Evolutionary conservation across 2,797 vertebrate species (phyloP), one percentile per base, ranked within the genome.

Genomic region (Steatocranus sp.): DNA sequence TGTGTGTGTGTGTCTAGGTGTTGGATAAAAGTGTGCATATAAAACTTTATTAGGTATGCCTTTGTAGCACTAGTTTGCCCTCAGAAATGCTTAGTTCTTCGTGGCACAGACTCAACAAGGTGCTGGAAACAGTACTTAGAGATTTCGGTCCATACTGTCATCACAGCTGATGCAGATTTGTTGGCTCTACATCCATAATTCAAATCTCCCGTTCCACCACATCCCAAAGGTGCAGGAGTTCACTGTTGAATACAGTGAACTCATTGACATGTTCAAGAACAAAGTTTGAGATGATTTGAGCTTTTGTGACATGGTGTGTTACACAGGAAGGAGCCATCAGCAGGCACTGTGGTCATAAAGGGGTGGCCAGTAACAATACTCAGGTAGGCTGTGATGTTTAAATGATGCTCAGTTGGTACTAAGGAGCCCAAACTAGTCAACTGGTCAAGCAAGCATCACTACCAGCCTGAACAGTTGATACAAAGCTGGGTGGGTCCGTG

Each of bases 191-290:
- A 30, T 70, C 23, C 15, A 5, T 46, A 46, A 46, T 70, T 15
- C 41, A 46, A 70, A 70, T 46, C 6, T 51, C 23, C 15, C 6
- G 1, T 70, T 8, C 38, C 41, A 46, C 66, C 23, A 46, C 66
- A 46, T 70, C 38, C 38, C 38, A 70, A 27, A 70, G 66, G 38
- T 27, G 56, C 30, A n/a, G 17, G 56, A 61, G 30, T 61, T 61
- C 30, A n/a, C 56, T 61, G 56, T 8, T 70, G 23, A 46, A 18
- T 70, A n/a, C 23, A 27, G 38, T 46, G 23, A 27, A 46, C 14
- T 70, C 6, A 18, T 0, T 46, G 0, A 1, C 23, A 46, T 18
- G 38, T 46, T 46, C 66, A 18, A 27, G 66, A 46, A 70, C 10
- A 25, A 43, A 0, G 1, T 46, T 27, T 18, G 66, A 70, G 63